phyloP scores from a whole-genome alignment of 2,113 vertebrate genomes.

The Chascanopsetta lugubris region DNA sequence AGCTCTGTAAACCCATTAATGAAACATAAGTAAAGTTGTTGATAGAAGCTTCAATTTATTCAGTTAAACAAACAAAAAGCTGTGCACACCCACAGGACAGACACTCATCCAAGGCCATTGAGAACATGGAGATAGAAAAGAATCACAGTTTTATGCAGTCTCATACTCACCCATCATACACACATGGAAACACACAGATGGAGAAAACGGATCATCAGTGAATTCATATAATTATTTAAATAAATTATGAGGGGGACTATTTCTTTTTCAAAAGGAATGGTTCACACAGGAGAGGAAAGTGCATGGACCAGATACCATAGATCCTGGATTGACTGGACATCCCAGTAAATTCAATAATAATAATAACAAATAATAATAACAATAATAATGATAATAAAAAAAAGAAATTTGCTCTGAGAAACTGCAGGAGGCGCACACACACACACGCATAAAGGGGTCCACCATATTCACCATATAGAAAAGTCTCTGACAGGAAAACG shows the following conservation, averaged over 20 bases:
- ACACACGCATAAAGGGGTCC: background rate
- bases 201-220: slow-evolving; percentile 3
- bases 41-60: slow-evolving; percentile 62
- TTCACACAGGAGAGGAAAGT: slow-evolving; percentile 53
- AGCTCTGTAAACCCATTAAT: too few relatives aligned
- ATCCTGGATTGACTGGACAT: slow-evolving; percentile 21
- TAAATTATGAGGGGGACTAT: slow-evolving; percentile 40
- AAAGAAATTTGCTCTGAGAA: background rate
- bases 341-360: background rate
- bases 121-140: slow-evolving; percentile 8
- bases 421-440: slow-evolving; percentile 19
- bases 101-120: slow-evolving; percentile 28
- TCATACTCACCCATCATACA: slow-evolving; percentile 2
- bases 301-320: slow-evolving; percentile 53
- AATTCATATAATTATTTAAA: slow-evolving; percentile 35
- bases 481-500: slow-evolving; percentile 4
- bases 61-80: slow-evolving; percentile 33
- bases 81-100: slow-evolving; percentile 26
- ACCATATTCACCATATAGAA: slow-evolving; percentile 35
- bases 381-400: too few relatives aligned
- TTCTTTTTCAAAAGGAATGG: slow-evolving; percentile 15
- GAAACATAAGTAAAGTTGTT: too few relatives aligned
- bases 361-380: too few relatives aligned
- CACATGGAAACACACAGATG: background rate
- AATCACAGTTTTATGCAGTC: slow-evolving; percentile 52